phyloP scores from a whole-genome alignment of 2,113 vertebrate species.

The Trachemys scripta region DNA sequence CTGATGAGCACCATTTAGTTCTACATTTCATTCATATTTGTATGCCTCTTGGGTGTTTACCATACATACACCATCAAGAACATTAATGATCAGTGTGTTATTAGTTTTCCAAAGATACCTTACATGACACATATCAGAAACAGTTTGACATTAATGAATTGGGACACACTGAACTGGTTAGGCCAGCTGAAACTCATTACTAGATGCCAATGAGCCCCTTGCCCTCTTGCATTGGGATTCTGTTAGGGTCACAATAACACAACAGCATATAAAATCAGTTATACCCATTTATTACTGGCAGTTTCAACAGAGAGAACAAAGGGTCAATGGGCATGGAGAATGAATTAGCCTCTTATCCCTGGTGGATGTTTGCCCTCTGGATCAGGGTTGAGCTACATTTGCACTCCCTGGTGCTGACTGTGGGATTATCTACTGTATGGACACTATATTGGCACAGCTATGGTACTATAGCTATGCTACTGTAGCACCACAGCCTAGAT shows the following conservation, averaged over 20 bases:
- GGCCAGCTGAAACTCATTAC: not conserved
- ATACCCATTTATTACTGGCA: not conserved
- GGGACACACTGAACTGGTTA: not conserved
- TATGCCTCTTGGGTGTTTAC: not conserved
- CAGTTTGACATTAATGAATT: not conserved
- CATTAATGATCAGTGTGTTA: not conserved
- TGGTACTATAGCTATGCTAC: not conserved
- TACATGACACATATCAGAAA: not conserved
- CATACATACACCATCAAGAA: not conserved
- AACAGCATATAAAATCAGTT: not conserved
- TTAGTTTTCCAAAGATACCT: not conserved
- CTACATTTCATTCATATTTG: not conserved
- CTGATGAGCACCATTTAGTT: not conserved
- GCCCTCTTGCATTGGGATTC: not conserved
- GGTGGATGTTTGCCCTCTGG: conserved; percentile 1
- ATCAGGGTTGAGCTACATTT: not conserved
- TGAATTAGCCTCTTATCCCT: not conserved
- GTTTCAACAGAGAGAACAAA: not conserved
- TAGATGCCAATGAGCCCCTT: not conserved
- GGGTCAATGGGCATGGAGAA: not conserved
- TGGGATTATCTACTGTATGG: not conserved
- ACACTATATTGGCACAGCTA: too few species aligned
- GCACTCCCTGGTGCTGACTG: not conserved
- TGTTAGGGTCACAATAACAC: not conserved
- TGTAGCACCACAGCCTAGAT: not conserved